Evolutionary conservation across 1,140 invertebrate species (phyloP).

Genomic region (Gryllus bimaculatus): DNA sequence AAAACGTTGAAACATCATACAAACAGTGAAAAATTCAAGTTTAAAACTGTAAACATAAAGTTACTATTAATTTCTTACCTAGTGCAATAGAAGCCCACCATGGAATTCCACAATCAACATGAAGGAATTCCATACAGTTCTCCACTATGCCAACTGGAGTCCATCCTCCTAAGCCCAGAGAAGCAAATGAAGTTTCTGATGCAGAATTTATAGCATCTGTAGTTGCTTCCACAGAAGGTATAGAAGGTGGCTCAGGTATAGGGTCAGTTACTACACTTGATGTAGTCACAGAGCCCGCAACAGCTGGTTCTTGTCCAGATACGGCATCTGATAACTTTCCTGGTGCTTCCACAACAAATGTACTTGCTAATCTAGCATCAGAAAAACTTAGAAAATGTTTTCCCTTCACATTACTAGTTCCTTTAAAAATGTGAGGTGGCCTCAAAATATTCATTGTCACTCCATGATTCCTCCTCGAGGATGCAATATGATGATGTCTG

Average conservation of each 20-base stretch:
- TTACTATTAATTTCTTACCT: constrained; percentile 37
- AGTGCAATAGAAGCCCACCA: constrained; percentile 83
- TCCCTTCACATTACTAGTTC: too few relatives aligned
- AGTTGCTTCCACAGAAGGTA: neutral
- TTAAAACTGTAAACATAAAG: too few relatives aligned
- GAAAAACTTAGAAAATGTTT: too few relatives aligned
- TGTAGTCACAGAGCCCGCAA: neutral
- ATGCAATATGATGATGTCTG: too few relatives aligned
- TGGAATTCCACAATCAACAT: constrained; percentile 63
- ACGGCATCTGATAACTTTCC: neutral
- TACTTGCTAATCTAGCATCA: neutral
- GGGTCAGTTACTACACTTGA: neutral
- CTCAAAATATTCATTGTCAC: too few relatives aligned
- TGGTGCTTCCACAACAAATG: neutral
- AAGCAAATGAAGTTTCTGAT: constrained; percentile 67
- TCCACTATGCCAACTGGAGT: constrained; percentile 71
- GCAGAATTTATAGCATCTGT: constrained; percentile 35
- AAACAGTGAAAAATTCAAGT: too few relatives aligned
- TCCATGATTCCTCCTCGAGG: too few relatives aligned
- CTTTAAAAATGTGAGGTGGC: too few relatives aligned
- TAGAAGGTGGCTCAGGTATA: constrained; percentile 19
- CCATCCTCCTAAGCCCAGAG: constrained; percentile 69
- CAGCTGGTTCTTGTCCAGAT: neutral
- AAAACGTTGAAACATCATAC: too few relatives aligned
- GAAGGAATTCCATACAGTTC: constrained; percentile 67